phyloP scores from a whole-genome alignment of 2,113 vertebrate species.

The Thryonomys swinderianus region DNA sequence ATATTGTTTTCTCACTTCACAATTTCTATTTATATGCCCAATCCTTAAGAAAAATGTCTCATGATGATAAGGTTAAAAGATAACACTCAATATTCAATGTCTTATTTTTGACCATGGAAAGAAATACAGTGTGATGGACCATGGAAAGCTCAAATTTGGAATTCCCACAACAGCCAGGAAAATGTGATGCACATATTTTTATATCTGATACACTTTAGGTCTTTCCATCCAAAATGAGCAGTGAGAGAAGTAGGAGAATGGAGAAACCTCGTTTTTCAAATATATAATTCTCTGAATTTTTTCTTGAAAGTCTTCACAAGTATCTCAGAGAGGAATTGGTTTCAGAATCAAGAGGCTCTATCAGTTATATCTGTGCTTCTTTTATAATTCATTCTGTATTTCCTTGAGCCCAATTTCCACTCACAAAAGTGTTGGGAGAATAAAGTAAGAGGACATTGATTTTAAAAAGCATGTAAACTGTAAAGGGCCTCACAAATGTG shows the following conservation, averaged over 20 bases:
- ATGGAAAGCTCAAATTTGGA: not conserved
- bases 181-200: not conserved
- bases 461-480: not conserved
- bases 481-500: not conserved
- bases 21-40: not conserved
- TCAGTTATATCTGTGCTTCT: not conserved
- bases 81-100: not conserved
- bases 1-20: not conserved
- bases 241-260: not conserved
- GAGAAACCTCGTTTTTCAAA: slow-evolving; percentile 22
- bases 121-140: not conserved
- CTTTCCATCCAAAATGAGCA: not conserved
- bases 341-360: not conserved
- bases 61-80: not conserved
- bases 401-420: not conserved
- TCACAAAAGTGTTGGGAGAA: not conserved
- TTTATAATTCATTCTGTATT: not conserved
- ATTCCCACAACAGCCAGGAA: not conserved
- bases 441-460: not conserved
- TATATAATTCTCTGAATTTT: not conserved
- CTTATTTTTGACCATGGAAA: not conserved
- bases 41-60: not conserved
- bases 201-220: not conserved
- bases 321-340: not conserved
- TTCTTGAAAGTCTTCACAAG: slow-evolving; percentile 8